phyloP scores from a whole-genome alignment of 1,140 invertebrate genomes.

The Ceratitis capitata region DNA sequence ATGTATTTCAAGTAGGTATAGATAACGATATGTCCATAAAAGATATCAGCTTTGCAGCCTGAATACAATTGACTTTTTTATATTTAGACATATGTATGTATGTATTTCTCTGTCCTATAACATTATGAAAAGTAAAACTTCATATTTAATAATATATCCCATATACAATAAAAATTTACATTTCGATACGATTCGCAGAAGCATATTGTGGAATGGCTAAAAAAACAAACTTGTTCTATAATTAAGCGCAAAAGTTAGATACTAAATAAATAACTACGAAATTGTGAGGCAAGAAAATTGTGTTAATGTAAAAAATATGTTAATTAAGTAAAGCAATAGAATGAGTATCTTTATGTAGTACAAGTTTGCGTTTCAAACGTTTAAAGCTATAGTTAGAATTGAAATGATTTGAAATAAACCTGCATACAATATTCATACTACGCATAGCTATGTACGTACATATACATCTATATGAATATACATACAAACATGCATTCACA shows the following conservation, averaged over 20 bases:
- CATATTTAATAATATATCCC: too few species aligned
- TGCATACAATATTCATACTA: background rate
- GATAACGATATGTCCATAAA: too few species aligned
- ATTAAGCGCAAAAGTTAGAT: background rate
- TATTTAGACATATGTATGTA: too few species aligned
- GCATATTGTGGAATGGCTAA: background rate
- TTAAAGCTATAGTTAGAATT: too few species aligned
- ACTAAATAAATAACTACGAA: background rate
- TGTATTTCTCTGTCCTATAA: too few species aligned
- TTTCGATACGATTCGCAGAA: background rate
- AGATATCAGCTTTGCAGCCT: too few species aligned
- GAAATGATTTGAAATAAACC: too few species aligned
- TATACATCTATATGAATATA: background rate
- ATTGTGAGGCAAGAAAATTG: background rate
- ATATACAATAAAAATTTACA: too few species aligned
- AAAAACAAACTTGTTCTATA: conserved; percentile 31
- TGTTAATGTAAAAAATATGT: conserved; percentile 29
- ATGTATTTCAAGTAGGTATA: too few species aligned
- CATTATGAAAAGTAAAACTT: too few species aligned
- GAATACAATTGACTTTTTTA: too few species aligned
- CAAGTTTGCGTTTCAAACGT: background rate
- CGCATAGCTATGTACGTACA: background rate
- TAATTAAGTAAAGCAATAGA: background rate
- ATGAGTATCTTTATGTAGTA: background rate
- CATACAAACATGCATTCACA: background rate